These are phyloP conservation scores for Carterocephalus palaemon DNA, from an alignment of 2,888 invertebrate species.

Conservation along the genomic window DNA sequence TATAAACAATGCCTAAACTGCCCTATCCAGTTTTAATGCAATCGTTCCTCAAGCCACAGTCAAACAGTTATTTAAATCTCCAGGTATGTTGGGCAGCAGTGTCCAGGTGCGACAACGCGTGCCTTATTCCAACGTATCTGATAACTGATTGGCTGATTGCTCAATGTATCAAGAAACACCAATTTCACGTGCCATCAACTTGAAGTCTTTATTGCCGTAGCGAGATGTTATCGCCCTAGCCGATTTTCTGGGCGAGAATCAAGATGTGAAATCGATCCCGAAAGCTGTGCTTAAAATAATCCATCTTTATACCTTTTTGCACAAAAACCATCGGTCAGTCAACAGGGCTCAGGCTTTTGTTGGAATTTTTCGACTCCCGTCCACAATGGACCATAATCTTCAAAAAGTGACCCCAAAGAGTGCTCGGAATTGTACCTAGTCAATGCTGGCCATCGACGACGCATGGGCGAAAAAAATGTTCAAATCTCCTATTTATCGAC, in stretches of 20 bases:
- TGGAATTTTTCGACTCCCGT: conserved; percentile 58
- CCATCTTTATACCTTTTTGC: conserved; percentile 39
- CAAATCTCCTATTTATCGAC: conserved; percentile 55
- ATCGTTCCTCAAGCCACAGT: too few species aligned
- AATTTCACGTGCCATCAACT: conserved; percentile 59
- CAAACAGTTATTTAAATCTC: too few species aligned
- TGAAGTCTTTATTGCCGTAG: conserved; percentile 43
- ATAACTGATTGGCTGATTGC: conserved; percentile 1
- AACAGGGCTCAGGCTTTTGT: conserved; percentile 64
- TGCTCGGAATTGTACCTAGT: conserved; percentile 54
- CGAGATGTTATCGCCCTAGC: conserved; percentile 32
- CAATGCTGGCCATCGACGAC: conserved; percentile 48
- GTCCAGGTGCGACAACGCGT: conserved; percentile 27
- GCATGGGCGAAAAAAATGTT: conserved; percentile 49
- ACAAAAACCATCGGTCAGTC: conserved; percentile 65
- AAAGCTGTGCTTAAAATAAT: conserved; percentile 38
- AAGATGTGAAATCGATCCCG: conserved; percentile 58
- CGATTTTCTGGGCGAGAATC: conserved; percentile 40
- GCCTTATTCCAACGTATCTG: conserved; percentile 23
- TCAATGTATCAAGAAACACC: conserved; percentile 34
- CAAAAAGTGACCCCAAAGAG: conserved; percentile 78
- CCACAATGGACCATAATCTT: conserved; percentile 71
- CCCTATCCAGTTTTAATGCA: too few species aligned
- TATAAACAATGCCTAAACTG: too few species aligned
- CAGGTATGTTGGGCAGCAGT: too few species aligned